Conservation (phyloP, 2,797 vertebrate species). For the Rhabdomys pumilio region DNA sequence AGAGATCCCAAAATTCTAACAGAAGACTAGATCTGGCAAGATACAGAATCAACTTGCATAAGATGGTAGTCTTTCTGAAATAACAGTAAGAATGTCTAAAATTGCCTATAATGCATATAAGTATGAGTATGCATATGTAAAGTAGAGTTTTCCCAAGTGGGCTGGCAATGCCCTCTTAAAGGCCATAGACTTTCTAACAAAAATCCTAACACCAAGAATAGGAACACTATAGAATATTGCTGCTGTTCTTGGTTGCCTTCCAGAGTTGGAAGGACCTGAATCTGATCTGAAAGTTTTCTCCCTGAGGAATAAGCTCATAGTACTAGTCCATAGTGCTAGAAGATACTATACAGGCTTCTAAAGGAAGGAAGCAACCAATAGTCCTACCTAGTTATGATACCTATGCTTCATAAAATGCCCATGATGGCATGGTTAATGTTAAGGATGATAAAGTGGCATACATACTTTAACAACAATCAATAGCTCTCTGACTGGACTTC, state of each 20-base stretch:
- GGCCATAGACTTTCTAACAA: background rate
- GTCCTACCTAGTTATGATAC: background rate
- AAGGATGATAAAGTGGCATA: background rate
- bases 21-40: background rate
- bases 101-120: background rate
- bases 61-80: background rate
- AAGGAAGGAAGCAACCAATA: background rate
- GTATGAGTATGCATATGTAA: background rate
- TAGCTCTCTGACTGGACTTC: background rate
- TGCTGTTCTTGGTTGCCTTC: background rate
- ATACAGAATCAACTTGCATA: background rate
- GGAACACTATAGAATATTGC: background rate
- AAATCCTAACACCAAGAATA: background rate
- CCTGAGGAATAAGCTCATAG: background rate
- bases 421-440: background rate
- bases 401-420: background rate
- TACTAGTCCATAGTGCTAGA: background rate
- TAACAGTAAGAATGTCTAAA: background rate
- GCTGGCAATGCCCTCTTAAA: background rate
- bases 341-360: background rate
- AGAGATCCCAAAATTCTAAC: background rate
- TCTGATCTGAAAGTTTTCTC: background rate
- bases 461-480: background rate
- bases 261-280: background rate
- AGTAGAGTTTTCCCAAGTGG: background rate